phyloP scores from a whole-genome alignment of 2,113 vertebrate genomes.

The Mesocricetus auratus region DNA sequence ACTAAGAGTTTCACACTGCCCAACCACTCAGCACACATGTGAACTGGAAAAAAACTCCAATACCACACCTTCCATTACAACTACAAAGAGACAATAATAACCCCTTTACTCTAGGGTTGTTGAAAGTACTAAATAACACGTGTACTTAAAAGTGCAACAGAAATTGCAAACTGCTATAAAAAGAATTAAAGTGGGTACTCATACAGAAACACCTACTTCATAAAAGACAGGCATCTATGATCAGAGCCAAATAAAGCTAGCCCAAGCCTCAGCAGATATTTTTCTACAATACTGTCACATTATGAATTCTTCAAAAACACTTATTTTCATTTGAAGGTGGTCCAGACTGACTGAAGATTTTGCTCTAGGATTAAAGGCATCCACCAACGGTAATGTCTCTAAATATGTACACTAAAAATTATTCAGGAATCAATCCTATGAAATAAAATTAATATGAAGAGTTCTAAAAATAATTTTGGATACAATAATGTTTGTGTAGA shows the following conservation, averaged over 20 bases:
- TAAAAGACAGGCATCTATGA: not conserved
- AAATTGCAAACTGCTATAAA: not conserved
- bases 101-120: not conserved
- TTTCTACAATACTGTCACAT: not conserved
- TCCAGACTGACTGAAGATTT: not conserved
- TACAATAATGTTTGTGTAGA: not conserved
- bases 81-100: not conserved
- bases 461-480: not conserved
- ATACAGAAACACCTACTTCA: not conserved
- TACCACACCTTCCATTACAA: not conserved
- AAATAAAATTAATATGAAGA: not conserved
- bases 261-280: not conserved
- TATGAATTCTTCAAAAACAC: not conserved
- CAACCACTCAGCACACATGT: not conserved
- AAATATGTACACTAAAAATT: conserved; percentile 16
- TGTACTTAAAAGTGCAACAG: not conserved
- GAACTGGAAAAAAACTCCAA: not conserved
- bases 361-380: not conserved
- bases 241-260: fast-evolving
- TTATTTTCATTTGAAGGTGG: not conserved
- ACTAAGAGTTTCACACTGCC: not conserved
- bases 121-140: not conserved
- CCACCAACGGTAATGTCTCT: not conserved
- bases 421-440: not conserved
- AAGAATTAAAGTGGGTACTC: not conserved